Evolutionary conservation across 1,140 invertebrate genomes (phyloP).

Genomic region (Magallana gigas): DNA sequence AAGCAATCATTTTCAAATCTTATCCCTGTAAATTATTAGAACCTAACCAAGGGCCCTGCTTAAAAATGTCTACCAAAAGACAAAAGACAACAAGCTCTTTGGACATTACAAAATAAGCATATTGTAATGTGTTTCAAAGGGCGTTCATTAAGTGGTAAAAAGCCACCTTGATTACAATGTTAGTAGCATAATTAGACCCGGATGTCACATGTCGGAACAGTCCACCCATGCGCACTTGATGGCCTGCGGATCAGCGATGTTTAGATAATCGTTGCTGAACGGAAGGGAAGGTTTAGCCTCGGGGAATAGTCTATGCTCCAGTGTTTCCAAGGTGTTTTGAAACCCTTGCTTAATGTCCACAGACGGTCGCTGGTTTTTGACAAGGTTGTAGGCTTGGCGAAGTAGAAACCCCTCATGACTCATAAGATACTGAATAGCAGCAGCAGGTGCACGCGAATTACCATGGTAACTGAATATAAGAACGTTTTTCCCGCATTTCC

Average conservation of each 20-base stretch:
- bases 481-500: constrained; percentile 64
- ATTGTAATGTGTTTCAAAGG: too few relatives aligned
- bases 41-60: too few relatives aligned
- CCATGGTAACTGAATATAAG: constrained; percentile 74
- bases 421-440: constrained; percentile 76
- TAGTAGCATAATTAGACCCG: neutral
- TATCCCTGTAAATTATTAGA: too few relatives aligned
- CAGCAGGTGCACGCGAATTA: constrained; percentile 70
- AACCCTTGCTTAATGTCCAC: constrained; percentile 70
- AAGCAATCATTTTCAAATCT: too few relatives aligned
- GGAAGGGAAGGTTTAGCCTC: constrained; percentile 65
- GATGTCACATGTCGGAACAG: constrained; percentile 50
- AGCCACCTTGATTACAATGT: too few relatives aligned
- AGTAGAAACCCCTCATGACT: constrained; percentile 66
- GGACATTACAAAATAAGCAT: too few relatives aligned
- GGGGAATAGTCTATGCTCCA: constrained; percentile 66
- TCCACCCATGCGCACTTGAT: constrained; percentile 69
- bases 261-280: constrained; percentile 67
- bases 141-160: too few relatives aligned
- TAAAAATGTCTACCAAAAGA: too few relatives aligned
- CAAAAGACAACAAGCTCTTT: too few relatives aligned
- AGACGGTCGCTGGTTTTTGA: constrained; percentile 67
- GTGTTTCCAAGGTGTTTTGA: constrained; percentile 60
- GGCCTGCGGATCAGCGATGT: constrained; percentile 67
- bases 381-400: constrained; percentile 66